phyloP scores from a whole-genome alignment of 2,113 vertebrate species.

The Amphilophus citrinellus region DNA sequence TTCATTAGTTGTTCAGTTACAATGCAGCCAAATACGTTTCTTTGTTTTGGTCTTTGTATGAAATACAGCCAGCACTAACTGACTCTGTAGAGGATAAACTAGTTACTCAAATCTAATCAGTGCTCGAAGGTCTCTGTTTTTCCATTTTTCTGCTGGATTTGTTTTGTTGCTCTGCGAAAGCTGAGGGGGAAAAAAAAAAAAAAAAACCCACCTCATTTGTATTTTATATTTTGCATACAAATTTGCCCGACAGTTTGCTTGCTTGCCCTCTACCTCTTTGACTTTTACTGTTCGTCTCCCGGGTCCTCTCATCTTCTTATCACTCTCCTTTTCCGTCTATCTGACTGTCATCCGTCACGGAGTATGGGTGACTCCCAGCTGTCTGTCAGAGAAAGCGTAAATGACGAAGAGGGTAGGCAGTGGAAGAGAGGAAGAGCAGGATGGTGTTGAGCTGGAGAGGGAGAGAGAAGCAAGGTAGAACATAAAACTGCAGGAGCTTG shows the following conservation, averaged over 20 bases:
- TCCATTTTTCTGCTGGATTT: conserved; percentile 23
- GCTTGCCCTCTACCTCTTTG: conserved; percentile 12
- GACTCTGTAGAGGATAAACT: conserved; percentile 51
- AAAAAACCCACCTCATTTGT: conserved; percentile 9
- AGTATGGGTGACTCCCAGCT: conserved; percentile 22
- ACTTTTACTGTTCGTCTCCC: background rate
- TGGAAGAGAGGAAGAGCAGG: conserved; percentile 23
- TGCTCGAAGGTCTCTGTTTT: conserved; percentile 21
- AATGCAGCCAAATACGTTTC: conserved; percentile 32
- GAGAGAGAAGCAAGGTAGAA: conserved; percentile 36
- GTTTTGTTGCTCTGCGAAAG: conserved; percentile 15
- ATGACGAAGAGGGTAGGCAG: conserved; percentile 3
- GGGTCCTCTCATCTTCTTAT: conserved; percentile 11
- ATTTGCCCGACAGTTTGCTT: background rate
- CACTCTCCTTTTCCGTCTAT: conserved; percentile 28
- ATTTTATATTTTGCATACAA: conserved; percentile 24
- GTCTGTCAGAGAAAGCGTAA: conserved; percentile 14
- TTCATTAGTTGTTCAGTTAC: conserved; percentile 39
- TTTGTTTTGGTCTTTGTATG: conserved; percentile 41
- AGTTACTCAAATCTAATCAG: conserved; percentile 48
- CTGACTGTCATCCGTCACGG: conserved; percentile 34
- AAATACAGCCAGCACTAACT: conserved; percentile 35
- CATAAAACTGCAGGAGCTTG: conserved; percentile 75
- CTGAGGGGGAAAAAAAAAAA: background rate
- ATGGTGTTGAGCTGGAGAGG: background rate